These are phyloP conservation scores for Nycticebus coucang DNA, from an alignment of 2,113 vertebrate species.

Conservation along the genomic window DNA sequence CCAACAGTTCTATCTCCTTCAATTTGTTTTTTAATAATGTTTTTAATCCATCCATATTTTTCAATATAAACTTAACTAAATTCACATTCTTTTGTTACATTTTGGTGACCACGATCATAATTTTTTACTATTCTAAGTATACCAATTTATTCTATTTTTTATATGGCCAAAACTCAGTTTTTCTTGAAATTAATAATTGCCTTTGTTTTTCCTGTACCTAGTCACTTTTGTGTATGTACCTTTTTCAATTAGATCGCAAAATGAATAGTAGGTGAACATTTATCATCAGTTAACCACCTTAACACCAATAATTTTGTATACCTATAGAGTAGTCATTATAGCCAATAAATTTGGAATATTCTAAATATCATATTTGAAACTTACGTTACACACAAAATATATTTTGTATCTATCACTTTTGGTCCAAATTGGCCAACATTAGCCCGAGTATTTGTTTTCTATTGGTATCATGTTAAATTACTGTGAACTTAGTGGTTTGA, in stretches of 20 bases:
- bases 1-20: background rate
- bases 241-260: background rate
- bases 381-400: background rate
- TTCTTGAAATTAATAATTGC: background rate
- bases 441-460: background rate
- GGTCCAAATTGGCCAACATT: background rate
- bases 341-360: background rate
- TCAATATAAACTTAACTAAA: background rate
- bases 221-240: background rate
- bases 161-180: background rate
- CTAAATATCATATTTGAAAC: background rate
- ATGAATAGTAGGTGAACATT: background rate
- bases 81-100: background rate
- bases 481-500: background rate
- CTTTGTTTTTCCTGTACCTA: background rate
- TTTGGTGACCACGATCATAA: background rate
- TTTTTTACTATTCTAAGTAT: background rate
- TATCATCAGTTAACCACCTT: background rate
- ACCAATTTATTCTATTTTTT: background rate
- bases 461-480: background rate
- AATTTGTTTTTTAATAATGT: background rate
- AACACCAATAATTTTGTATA: background rate
- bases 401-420: background rate
- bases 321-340: background rate
- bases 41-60: background rate